These are phyloP conservation scores for Leptogaster cylindrica DNA, from an alignment of 2,888 invertebrate species.

Conservation along the genomic window DNA sequence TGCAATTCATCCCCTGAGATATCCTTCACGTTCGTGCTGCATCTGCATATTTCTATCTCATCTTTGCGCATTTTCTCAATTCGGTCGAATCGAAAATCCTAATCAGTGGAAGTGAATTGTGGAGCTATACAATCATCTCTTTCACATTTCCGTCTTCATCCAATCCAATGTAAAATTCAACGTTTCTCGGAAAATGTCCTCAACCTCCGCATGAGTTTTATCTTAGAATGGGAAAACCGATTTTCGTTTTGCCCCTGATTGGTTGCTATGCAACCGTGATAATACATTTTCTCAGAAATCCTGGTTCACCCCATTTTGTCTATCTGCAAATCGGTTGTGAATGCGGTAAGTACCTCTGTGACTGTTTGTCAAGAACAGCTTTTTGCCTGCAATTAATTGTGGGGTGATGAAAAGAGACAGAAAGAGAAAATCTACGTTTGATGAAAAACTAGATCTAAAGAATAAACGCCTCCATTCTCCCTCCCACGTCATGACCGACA, in stretches of 20 bases:
- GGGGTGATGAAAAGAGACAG: constrained; percentile 38
- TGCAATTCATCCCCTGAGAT: constrained; percentile 33
- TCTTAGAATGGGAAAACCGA: constrained; percentile 39
- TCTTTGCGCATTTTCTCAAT: constrained; percentile 27
- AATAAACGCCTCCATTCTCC: constrained; percentile 25
- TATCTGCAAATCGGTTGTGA: constrained; percentile 24
- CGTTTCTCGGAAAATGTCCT: constrained; percentile 37
- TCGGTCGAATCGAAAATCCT: constrained; percentile 16
- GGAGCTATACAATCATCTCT: constrained; percentile 32
- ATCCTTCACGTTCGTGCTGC: constrained; percentile 20
- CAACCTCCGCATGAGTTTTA: constrained; percentile 34
- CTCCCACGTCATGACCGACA: background rate
- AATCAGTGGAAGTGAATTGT: background rate
- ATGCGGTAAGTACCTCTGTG: constrained; percentile 13
- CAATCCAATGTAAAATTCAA: background rate
- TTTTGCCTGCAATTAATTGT: background rate
- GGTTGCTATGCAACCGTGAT: constrained; percentile 43
- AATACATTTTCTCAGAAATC: constrained; percentile 41
- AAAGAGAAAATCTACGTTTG: constrained; percentile 38
- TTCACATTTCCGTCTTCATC: constrained; percentile 5
- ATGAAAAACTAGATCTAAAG: constrained; percentile 27
- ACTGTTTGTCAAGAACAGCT: constrained; percentile 3
- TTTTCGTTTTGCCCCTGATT: constrained; percentile 45
- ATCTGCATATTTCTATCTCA: constrained; percentile 36
- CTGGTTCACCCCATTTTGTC: constrained; percentile 32